Conservation (phyloP, 2,888 invertebrate species). For the Xanthorhoe spadicearia region DNA sequence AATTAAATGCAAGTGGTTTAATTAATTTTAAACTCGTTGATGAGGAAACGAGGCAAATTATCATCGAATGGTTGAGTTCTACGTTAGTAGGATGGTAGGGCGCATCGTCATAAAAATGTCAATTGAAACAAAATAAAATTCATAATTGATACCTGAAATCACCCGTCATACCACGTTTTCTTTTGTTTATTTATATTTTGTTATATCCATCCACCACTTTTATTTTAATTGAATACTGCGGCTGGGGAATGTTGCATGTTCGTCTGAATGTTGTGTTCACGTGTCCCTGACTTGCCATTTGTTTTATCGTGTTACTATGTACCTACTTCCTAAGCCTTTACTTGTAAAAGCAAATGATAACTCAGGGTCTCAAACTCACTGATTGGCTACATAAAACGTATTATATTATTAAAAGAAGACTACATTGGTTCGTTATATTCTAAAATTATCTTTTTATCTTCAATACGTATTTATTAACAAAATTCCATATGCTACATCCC, state of each 20-base stretch:
- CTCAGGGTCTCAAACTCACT: slow-evolving; percentile 51
- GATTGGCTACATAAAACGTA: slow-evolving; percentile 58
- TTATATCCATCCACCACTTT: slow-evolving; percentile 80
- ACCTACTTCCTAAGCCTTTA: neutral
- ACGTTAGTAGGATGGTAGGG: slow-evolving; percentile 50
- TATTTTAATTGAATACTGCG: slow-evolving; percentile 75
- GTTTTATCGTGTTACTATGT: slow-evolving; percentile 24
- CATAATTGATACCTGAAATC: slow-evolving; percentile 72
- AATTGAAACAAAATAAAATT: slow-evolving; percentile 46
- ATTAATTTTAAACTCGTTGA: slow-evolving; percentile 41
- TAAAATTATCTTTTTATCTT: slow-evolving; percentile 15
- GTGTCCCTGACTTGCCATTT: slow-evolving; percentile 61
- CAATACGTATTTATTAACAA: slow-evolving; percentile 20
- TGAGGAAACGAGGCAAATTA: slow-evolving; percentile 39
- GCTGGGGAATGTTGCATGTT: slow-evolving; percentile 84
- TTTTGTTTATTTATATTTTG: slow-evolving; percentile 62
- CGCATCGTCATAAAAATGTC: slow-evolving; percentile 46
- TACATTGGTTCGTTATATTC: slow-evolving; percentile 55
- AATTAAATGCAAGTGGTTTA: slow-evolving; percentile 39
- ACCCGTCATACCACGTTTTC: slow-evolving; percentile 68
- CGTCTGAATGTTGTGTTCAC: slow-evolving; percentile 59
- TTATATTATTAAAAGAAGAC: slow-evolving; percentile 45
- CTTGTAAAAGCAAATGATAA: slow-evolving; percentile 49
- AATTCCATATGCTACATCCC: slow-evolving; percentile 19
- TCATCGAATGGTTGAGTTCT: slow-evolving; percentile 38